Evolutionary conservation across 2,888 invertebrate species (phyloP).

Genomic region (Nebria salina): DNA sequence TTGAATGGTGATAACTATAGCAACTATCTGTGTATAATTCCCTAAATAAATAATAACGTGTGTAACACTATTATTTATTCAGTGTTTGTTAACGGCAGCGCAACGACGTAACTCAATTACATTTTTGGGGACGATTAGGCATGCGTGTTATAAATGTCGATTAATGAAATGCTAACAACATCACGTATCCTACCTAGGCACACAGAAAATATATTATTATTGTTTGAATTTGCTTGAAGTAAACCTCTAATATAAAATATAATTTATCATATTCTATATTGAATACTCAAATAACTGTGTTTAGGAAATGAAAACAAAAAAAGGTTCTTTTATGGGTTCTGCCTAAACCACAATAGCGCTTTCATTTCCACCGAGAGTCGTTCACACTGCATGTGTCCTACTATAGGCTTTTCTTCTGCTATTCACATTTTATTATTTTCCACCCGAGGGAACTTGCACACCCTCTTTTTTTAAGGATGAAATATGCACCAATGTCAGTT

Average conservation of each 20-base stretch:
- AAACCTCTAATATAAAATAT: too few relatives aligned
- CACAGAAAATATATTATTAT: neutral
- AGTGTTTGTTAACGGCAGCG: neutral
- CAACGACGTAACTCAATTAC: neutral
- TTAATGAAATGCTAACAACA: neutral
- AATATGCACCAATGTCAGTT: conserved; percentile 9
- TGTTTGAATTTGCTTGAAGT: too few relatives aligned
- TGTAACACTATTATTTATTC: neutral
- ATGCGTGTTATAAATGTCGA: neutral
- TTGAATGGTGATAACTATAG: neutral
- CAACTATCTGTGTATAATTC: neutral
- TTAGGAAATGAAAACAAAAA: neutral
- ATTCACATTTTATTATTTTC: conserved; percentile 31
- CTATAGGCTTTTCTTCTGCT: neutral
- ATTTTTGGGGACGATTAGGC: neutral
- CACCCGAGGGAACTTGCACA: conserved; percentile 17
- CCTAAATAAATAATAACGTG: neutral
- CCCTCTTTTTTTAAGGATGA: conserved; percentile 17
- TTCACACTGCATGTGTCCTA: neutral
- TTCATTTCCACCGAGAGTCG: conserved; percentile 18
- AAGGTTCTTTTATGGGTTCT: neutral
- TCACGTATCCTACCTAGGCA: neutral
- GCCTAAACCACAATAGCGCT: neutral
- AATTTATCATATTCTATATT: neutral
- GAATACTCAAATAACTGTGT: neutral